Base-by-base conservation (phyloP, 2,888 invertebrate genomes). In the Heliconius ethilla region DNA sequence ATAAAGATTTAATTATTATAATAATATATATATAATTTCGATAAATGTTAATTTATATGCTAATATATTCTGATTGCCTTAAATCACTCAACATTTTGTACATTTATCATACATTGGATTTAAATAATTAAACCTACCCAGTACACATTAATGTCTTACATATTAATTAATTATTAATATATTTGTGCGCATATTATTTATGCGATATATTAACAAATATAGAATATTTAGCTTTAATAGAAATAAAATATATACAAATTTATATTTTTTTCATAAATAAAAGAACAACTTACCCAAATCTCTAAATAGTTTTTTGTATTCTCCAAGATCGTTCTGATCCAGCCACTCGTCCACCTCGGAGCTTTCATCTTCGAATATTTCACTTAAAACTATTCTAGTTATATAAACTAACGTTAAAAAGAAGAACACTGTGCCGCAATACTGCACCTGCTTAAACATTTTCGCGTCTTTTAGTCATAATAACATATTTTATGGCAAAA, bases 301-400 rank as follows among this genome's bases (percentile, higher is more conserved):
- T 84, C 92, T 95, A 89, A 97, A 97, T 51, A 97, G 90, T 82
- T 96, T 95, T 86, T 96, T 96, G 87, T 96, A 97, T 82, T 96
- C 95, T 55, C 95, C 95, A 81, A 97, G 94, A 82, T 96, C 96
- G 87, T 97, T 97, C 87, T 97, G 96, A 78, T 96, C 96, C 82
- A 97, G 92, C 97, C 97, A 97, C 87, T 95, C 94, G 85, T 97
- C 96, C 78, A 97, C 96, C 90, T 96, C 95, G 65, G 94, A 94
- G 83, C 93, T 90, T 83, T 95, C 95, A 85, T 95, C 95, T 85
- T 95, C 91, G 83, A 93, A 90, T 83, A 91, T 89, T 81, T 92
- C 91, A 77, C 90, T 90, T 82, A 93, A 86, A 82, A 91, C 89
- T 82, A 89, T 85, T 82, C 88, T 88, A 74, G 90, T 87, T 76